A percentile compares a stretch with the other conserved stretches of the same genome.
phyloP scores from a whole-genome alignment of 2,113 vertebrate genomes.

The Hoplias malabaricus region DNA sequence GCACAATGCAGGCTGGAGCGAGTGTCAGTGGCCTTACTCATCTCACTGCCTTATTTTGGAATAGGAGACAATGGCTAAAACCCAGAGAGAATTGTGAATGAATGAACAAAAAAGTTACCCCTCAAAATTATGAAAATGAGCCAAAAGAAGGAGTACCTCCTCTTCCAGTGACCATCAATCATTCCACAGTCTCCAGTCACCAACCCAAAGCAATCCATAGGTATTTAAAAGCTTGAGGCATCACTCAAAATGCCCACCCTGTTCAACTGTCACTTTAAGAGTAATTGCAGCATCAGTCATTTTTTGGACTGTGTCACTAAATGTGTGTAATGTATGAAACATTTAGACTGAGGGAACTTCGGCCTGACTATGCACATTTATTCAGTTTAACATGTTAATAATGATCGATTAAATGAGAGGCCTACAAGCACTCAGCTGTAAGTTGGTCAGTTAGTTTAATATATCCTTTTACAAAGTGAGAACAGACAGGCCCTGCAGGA shows the following conservation, averaged over 20 bases:
- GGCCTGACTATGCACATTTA: too few species aligned
- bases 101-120: conserved; percentile 63
- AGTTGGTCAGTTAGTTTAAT: conserved; percentile 9
- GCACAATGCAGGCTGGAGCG: conserved; percentile 58
- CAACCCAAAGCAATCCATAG: conserved; percentile 46
- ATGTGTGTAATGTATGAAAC: background rate
- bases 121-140: conserved; percentile 63
- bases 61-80: conserved; percentile 61
- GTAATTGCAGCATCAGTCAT: conserved; percentile 42
- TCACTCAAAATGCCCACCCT: conserved; percentile 53
- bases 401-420: background rate
- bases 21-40: conserved; percentile 63
- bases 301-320: background rate
- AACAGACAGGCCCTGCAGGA: background rate
- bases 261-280: conserved; percentile 49
- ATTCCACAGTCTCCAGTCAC: conserved; percentile 50
- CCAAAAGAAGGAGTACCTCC: conserved; percentile 56
- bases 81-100: conserved; percentile 58
- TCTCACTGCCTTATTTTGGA: conserved; percentile 68
- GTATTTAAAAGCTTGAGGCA: conserved; percentile 50
- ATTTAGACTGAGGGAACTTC: background rate
- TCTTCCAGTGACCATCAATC: conserved; percentile 70
- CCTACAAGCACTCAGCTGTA: background rate
- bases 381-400: too few species aligned
- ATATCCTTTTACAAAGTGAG: conserved; percentile 16